phyloP scores from a whole-genome alignment of 2,113 vertebrate species.

The Xiphophorus hellerii region DNA sequence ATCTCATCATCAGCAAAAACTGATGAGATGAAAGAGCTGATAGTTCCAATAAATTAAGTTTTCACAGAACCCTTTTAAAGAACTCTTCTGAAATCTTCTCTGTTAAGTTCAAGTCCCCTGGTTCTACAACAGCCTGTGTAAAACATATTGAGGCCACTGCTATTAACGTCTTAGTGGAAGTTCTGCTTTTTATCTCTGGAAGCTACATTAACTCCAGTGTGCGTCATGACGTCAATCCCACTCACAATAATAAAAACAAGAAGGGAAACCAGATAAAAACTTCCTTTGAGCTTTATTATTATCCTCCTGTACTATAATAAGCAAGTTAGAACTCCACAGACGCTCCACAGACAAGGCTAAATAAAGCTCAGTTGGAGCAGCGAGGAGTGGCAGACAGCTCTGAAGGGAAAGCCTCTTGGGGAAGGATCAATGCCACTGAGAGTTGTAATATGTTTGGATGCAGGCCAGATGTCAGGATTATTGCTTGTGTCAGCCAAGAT shows the following conservation, averaged over 20 bases:
- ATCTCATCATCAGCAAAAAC: not conserved
- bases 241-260: constrained; percentile 24
- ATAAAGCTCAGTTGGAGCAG: constrained; percentile 47
- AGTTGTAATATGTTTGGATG: constrained; percentile 77
- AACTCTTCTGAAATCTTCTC: constrained; percentile 7
- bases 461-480: constrained; percentile 75
- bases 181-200: constrained; percentile 57
- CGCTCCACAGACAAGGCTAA: constrained; percentile 27
- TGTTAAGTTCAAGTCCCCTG: constrained; percentile 43
- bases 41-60: not conserved
- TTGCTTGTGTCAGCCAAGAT: constrained; percentile 78
- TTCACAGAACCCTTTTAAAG: constrained; percentile 16
- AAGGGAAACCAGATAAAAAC: constrained; percentile 15
- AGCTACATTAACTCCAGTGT: constrained; percentile 68
- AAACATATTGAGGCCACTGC: constrained; percentile 52
- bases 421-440: constrained; percentile 74
- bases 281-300: constrained; percentile 19
- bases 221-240: constrained; percentile 57
- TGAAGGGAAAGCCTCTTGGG: constrained; percentile 70
- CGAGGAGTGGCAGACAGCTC: constrained; percentile 44
- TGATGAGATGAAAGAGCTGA: not conserved
- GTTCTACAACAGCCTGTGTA: constrained; percentile 35
- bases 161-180: constrained; percentile 46
- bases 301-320: constrained; percentile 29
- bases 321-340: constrained; percentile 11